Evolutionary conservation across 64 coral and sea anemone genomes (phyloP), one percentile per base, ranked within the genome.

Genomic region (Stichodactyla helianthus): DNA sequence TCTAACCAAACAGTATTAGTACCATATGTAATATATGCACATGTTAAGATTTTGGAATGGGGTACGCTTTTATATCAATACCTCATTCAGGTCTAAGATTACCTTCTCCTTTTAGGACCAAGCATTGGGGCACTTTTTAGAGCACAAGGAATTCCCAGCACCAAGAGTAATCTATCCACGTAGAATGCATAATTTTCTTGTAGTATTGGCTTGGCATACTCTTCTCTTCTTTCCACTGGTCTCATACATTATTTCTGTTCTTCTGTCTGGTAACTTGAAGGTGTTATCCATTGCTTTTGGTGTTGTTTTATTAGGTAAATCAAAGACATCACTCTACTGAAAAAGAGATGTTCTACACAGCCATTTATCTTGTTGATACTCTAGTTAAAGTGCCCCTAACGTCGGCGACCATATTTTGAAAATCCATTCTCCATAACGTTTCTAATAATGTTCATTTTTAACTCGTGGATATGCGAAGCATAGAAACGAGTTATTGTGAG

Each of bases 51-150:
- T 44, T 44, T 44, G 35, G 35, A 44, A 44, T 44, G 35, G 2
- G 35, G 2, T 44, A 44, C 4, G 35, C 35, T 44, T 44, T 44
- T 1, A 44, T 44, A 44, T 44, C 35, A 44, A 44, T 44, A 58
- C 1, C 55, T 11, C 2, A 58, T 58, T 58, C 14, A 58, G 8
- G 55, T 5, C 55, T 17, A 16, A 17, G 7, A 17, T 16, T 19
- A 17, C 20, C 2, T 71, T 71, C 20, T 71, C 5, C 7, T 22
- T 71, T 7, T 52, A 99, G 97, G 97, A 99, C 59, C 50, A 95
- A 86, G 76, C 59, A 50, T 90, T 99, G 97, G 87, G 71, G 9
- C 89, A 93, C 81, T 99, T 95, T 83, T 6, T 95, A 53, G 86
- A 90, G 67, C 87, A 99, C 60, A 90, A 93, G 53, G 58, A 54